These are phyloP conservation scores for Fundulus diaphanus DNA, from an alignment of 2,797 vertebrate species.

Conservation along the genomic window DNA sequence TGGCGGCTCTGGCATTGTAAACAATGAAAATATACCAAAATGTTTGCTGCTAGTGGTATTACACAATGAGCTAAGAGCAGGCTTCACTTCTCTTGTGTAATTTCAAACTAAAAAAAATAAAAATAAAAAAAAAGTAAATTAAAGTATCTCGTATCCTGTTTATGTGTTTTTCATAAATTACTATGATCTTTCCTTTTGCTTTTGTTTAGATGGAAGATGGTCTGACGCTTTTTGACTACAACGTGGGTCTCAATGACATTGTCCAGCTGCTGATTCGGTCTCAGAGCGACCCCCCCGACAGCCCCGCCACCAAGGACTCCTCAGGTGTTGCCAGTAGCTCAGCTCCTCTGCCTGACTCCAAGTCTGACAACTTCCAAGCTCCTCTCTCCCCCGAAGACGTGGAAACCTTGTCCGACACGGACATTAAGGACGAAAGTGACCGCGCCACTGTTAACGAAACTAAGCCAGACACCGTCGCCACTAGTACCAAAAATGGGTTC, in stretches of 20 bases:
- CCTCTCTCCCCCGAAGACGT: slow-evolving; percentile 49
- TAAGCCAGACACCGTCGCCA: slow-evolving; percentile 70
- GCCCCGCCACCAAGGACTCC: slow-evolving; percentile 82
- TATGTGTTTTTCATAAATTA: slow-evolving; percentile 2
- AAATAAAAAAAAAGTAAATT: too few species aligned
- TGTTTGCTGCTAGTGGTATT: too few species aligned
- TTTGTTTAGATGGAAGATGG: slow-evolving; percentile 94
- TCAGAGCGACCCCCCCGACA: slow-evolving; percentile 86
- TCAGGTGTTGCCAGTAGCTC: slow-evolving; percentile 68
- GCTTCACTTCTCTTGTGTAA: too few species aligned
- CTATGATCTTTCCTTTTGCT: slow-evolving; percentile 28
- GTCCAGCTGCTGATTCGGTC: slow-evolving; percentile 97
- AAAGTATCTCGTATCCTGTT: too few species aligned
- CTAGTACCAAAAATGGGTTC: slow-evolving; percentile 86
- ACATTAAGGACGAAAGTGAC: slow-evolving; percentile 62
- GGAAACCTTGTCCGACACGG: slow-evolving; percentile 56
- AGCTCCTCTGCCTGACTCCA: slow-evolving; percentile 51
- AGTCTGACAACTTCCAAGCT: slow-evolving; percentile 53
- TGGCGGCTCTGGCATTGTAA: too few species aligned
- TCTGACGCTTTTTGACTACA: slow-evolving; percentile 98
- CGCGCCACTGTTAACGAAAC: slow-evolving; percentile 56
- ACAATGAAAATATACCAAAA: too few species aligned
- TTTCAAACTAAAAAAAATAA: too few species aligned
- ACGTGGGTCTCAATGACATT: slow-evolving; percentile 98
- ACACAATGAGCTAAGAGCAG: too few species aligned